These are phyloP conservation scores for Stictocephala bisonia DNA, from an alignment of 2,888 invertebrate genomes.

Conservation along the genomic window DNA sequence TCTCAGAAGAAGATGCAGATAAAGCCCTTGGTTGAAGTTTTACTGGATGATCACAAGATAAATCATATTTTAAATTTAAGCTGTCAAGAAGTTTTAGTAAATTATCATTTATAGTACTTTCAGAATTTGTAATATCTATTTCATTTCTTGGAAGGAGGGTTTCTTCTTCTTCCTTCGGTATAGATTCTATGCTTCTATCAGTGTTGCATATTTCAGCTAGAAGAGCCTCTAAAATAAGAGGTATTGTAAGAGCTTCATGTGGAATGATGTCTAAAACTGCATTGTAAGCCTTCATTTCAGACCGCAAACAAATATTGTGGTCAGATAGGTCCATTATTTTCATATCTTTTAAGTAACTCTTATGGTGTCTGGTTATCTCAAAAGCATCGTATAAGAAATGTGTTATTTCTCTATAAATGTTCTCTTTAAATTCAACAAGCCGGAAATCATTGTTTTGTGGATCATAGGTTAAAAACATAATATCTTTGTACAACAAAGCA, in stretches of 20 bases:
- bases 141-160: too few species aligned
- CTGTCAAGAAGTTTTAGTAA: neutral
- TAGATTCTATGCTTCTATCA: neutral
- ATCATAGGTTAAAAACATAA: slow-evolving; percentile 1
- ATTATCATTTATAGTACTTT: neutral
- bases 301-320: neutral
- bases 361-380: slow-evolving; percentile 68
- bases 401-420: slow-evolving; percentile 68
- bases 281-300: slow-evolving; percentile 35
- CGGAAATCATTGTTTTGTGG: neutral
- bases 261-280: slow-evolving; percentile 35
- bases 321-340: slow-evolving; percentile 60
- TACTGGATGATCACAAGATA: neutral
- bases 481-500: slow-evolving; percentile 2
- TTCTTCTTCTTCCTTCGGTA: neutral
- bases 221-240: slow-evolving; percentile 39
- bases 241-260: slow-evolving; percentile 34
- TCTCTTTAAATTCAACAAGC: neutral
- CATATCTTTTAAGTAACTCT: slow-evolving; percentile 67
- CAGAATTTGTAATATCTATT: too few species aligned
- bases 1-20: neutral
- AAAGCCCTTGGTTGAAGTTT: neutral
- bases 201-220: slow-evolving; percentile 34
- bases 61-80: slow-evolving; percentile 1
- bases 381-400: slow-evolving; percentile 69